These are phyloP conservation scores for Hyles euphorbiae DNA, from an alignment of 1,140 invertebrate genomes.

Conservation along the genomic window DNA sequence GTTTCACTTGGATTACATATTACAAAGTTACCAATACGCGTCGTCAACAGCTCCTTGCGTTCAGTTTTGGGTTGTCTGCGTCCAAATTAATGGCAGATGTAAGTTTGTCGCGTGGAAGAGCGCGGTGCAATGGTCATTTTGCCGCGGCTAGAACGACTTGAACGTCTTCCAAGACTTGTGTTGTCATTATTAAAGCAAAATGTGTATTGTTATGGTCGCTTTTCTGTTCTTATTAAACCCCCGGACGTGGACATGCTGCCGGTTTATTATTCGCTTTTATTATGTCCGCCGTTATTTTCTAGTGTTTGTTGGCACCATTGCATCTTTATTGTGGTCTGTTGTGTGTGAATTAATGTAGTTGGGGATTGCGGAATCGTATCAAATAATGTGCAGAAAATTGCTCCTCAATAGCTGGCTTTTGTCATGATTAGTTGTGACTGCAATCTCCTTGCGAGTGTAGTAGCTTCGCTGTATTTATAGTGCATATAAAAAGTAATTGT, in stretches of 20 bases:
- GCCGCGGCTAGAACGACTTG: constrained; percentile 41
- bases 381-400: no score
- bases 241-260: constrained; percentile 15
- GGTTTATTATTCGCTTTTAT: constrained; percentile 13
- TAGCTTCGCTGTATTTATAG: no score
- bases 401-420: no score
- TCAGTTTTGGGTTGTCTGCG: neutral
- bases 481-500: no score
- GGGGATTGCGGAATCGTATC: no score
- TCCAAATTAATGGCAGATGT: neutral
- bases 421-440: no score
- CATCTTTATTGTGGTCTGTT: constrained; percentile 2
- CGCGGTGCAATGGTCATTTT: constrained; percentile 54
- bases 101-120: constrained; percentile 7
- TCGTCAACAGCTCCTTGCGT: neutral
- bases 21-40: constrained; percentile 19
- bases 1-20: constrained; percentile 60
- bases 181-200: constrained; percentile 58
- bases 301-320: no score
- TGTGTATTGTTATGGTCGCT: constrained; percentile 53
- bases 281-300: constrained; percentile 11
- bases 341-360: no score
- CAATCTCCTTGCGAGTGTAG: no score
- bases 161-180: constrained; percentile 55
- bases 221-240: constrained; percentile 48